phyloP scores from a whole-genome alignment of 2,797 vertebrate genomes.

The Eptatretus atami region DNA sequence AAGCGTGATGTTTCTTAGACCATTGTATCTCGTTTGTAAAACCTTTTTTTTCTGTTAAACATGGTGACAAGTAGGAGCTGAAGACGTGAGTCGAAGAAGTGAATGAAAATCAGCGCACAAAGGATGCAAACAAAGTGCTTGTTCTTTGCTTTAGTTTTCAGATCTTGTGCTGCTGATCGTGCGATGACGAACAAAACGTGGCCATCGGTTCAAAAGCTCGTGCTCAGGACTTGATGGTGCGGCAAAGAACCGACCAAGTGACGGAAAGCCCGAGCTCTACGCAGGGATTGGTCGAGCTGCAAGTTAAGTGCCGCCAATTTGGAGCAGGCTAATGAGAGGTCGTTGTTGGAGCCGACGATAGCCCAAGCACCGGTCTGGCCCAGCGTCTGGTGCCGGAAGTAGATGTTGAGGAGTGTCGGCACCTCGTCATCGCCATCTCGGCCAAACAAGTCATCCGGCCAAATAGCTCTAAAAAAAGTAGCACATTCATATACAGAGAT shows the following conservation, averaged over 20 bases:
- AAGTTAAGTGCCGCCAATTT: constrained; percentile 69
- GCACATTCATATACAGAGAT: too few species aligned
- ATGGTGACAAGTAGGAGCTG: too few species aligned
- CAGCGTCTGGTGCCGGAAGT: constrained; percentile 83
- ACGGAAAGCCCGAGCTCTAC: background rate
- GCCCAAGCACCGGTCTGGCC: constrained; percentile 89
- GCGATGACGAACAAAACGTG: too few species aligned
- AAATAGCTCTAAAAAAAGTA: constrained; percentile 23
- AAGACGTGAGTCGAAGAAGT: too few species aligned
- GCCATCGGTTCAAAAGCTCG: background rate
- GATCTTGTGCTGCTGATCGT: too few species aligned
- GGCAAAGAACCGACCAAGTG: background rate
- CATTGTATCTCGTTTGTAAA: too few species aligned
- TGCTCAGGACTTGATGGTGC: constrained; percentile 3
- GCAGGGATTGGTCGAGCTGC: background rate
- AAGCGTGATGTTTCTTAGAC: too few species aligned
- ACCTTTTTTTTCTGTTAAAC: too few species aligned
- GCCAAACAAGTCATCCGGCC: constrained; percentile 80
- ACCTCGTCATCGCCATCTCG: constrained; percentile 67
- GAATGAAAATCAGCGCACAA: too few species aligned
- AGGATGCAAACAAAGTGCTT: too few species aligned
- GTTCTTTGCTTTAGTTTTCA: too few species aligned
- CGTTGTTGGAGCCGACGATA: constrained; percentile 71
- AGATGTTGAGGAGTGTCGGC: constrained; percentile 84
- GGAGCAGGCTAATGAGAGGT: constrained; percentile 61